These are phyloP conservation scores for Echinarachnius parma DNA, from an alignment of 53 echinoderm and acorn worm genomes.

Conservation along the genomic window DNA sequence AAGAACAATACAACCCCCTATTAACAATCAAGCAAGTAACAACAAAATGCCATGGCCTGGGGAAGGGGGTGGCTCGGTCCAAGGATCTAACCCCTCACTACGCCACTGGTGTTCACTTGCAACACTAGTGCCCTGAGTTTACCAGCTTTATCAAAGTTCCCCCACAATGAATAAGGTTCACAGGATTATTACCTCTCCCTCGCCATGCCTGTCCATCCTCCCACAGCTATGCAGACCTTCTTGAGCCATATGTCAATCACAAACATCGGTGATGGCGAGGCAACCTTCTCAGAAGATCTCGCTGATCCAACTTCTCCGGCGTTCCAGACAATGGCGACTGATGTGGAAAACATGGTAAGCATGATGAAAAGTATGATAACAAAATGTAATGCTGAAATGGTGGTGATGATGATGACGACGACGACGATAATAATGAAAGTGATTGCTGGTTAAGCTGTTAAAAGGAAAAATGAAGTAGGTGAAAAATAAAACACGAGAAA, in stretches of 20 bases:
- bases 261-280: neutral
- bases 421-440: no score
- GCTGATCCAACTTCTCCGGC: neutral
- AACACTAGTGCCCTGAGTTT: no score
- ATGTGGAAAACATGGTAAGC: constrained; percentile 13
- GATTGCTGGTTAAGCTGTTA: neutral
- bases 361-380: neutral
- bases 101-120: no score
- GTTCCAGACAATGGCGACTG: neutral
- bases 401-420: neutral
- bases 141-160: no score
- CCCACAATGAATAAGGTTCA: no score
- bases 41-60: no score
- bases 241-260: neutral
- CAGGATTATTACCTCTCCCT: no score
- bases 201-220: no score
- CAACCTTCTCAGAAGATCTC: neutral
- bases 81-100: no score
- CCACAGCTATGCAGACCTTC: neutral
- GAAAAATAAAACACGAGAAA: neutral
- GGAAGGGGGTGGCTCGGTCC: no score
- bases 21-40: no score
- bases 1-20: no score
- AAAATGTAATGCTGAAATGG: neutral
- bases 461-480: neutral